Percentiles rank a stretch among this genome's conserved stretches.
These are phyloP conservation scores for Xiphophorus birchmanni DNA, from an alignment of 2,797 vertebrate species.

Conservation along the genomic window DNA sequence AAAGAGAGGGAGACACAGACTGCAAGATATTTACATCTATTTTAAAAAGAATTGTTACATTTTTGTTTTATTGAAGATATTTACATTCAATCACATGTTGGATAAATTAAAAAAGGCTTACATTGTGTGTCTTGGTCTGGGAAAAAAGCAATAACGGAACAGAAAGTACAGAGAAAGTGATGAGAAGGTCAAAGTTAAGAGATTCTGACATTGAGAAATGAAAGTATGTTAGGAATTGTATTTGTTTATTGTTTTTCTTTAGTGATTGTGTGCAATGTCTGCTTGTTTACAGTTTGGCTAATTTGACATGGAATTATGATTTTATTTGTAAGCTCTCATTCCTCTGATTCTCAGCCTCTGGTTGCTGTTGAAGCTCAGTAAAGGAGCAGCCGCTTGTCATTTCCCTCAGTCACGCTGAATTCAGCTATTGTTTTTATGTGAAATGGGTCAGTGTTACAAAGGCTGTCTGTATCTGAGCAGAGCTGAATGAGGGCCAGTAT, in stretches of 20 bases:
- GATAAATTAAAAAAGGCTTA: conserved; percentile 1
- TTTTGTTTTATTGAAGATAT: not conserved
- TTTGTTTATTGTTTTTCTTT: conserved; percentile 24
- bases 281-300: not conserved
- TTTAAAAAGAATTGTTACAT: not conserved
- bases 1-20: conserved; percentile 11
- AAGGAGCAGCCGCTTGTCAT: conserved; percentile 21
- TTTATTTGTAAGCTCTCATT: conserved; percentile 13
- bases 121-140: conserved; percentile 22
- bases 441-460: conserved; percentile 75
- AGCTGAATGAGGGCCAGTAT: conserved; percentile 25
- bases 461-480: conserved; percentile 40
- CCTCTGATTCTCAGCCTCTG: not conserved
- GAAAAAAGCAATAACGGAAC: not conserved
- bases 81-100: not conserved
- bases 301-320: not conserved
- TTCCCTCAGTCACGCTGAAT: conserved; percentile 51
- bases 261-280: conserved; percentile 4
- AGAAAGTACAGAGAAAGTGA: conserved; percentile 24
- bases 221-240: conserved; percentile 10
- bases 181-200: conserved; percentile 4
- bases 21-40: conserved; percentile 9
- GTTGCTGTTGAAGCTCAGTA: conserved; percentile 20
- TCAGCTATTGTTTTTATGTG: conserved; percentile 52
- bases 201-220: not conserved